These are phyloP conservation scores for Anthopleura sola DNA, from an alignment of 64 coral and sea anemone genomes.

Conservation along the genomic window DNA sequence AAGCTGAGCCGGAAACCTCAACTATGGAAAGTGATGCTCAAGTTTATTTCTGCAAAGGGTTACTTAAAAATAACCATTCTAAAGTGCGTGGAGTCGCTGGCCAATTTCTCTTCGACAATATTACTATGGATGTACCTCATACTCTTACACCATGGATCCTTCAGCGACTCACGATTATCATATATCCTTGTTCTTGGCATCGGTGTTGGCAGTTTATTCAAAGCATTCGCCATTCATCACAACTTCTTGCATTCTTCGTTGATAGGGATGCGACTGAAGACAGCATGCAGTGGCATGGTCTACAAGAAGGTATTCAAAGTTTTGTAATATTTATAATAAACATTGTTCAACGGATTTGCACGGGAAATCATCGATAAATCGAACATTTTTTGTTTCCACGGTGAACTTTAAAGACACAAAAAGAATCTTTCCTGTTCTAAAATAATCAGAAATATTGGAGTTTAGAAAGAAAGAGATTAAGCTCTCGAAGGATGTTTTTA, in stretches of 20 bases:
- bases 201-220: background rate
- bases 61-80: background rate
- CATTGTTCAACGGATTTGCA: too few relatives aligned
- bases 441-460: too few relatives aligned
- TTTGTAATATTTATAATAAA: background rate
- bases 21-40: constrained; percentile 36
- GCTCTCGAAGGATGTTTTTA: too few relatives aligned
- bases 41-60: background rate
- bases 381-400: too few relatives aligned
- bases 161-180: background rate
- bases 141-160: background rate
- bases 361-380: too few relatives aligned
- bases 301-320: constrained; percentile 43
- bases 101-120: background rate
- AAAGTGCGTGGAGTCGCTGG: constrained; percentile 2
- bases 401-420: too few relatives aligned
- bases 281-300: constrained; percentile 18
- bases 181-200: constrained; percentile 1
- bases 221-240: background rate
- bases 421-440: too few relatives aligned
- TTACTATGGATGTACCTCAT: constrained; percentile 29
- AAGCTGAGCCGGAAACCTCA: constrained; percentile 1
- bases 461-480: too few relatives aligned
- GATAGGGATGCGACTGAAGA: constrained; percentile 1
- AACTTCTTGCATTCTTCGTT: background rate